A percentile compares a stretch with the other conserved stretches of the same genome.
Evolutionary conservation across 2,888 invertebrate species (phyloP).

Genomic region (Aspidiotus rigidus): DNA sequence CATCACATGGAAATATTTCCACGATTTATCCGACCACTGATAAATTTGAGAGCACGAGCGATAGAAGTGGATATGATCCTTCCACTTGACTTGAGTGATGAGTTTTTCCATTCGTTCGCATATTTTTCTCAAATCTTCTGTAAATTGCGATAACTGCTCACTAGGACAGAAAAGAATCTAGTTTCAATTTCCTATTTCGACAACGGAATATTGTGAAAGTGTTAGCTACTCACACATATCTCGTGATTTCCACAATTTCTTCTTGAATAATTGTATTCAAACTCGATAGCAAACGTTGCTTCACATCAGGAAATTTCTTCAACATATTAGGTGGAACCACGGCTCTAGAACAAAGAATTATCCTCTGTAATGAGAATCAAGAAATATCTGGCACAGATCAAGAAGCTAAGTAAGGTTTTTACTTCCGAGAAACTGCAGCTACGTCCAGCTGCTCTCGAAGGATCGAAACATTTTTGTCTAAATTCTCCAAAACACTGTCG

Average conservation of each 20-base stretch:
- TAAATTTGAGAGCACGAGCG: background rate
- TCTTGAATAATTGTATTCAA: background rate
- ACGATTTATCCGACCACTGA: conserved; percentile 1
- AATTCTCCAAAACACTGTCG: background rate
- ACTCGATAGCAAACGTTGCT: background rate
- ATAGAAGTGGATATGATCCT: background rate
- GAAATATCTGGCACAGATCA: background rate
- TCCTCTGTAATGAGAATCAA: background rate
- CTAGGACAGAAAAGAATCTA: background rate
- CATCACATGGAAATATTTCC: conserved; percentile 6
- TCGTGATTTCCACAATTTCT: background rate
- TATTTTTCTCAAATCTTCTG: background rate
- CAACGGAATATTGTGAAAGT: background rate
- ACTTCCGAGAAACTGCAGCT: background rate
- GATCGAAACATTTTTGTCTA: background rate
- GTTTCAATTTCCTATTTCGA: background rate
- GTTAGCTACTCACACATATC: background rate
- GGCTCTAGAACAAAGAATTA: background rate
- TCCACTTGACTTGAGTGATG: background rate
- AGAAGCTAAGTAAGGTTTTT: background rate
- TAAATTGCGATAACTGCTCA: background rate
- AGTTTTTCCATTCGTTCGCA: background rate
- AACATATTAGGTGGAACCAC: background rate
- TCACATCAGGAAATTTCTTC: conserved; percentile 9
- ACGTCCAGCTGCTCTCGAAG: background rate